These are phyloP conservation scores for Nansenia antarctica DNA, from an alignment of 2,113 vertebrate species.

Conservation along the genomic window DNA sequence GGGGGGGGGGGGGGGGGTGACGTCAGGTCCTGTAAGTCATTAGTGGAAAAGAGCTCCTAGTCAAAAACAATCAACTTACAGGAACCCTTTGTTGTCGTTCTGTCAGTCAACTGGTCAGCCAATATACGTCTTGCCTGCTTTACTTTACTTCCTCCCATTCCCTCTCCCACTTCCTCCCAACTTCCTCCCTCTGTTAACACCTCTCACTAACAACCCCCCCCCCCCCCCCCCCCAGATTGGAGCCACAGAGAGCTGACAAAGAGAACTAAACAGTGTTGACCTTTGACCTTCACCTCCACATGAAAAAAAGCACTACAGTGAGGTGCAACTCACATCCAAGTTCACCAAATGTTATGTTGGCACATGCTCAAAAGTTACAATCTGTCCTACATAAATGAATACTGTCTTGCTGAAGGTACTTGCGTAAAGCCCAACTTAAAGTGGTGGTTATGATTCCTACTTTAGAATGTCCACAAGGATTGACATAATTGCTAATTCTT, in stretches of 20 bases:
- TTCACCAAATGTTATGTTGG: neutral
- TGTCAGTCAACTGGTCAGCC: no score
- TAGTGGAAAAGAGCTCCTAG: no score
- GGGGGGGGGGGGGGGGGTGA: conserved; percentile 31
- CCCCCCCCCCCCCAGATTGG: conserved; percentile 7
- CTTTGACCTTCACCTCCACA: conserved; percentile 23
- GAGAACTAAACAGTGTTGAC: conserved; percentile 18
- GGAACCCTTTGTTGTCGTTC: no score
- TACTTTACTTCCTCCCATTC: conserved; percentile 12
- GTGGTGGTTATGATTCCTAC: no score
- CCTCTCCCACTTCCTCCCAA: conserved; percentile 13
- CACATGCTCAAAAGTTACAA: neutral
- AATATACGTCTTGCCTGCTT: conserved; percentile 53
- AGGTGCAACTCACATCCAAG: conserved; percentile 10
- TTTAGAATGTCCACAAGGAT: neutral
- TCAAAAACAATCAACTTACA: no score
- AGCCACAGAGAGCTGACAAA: neutral
- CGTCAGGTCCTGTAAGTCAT: no score
- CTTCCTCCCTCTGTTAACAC: conserved; percentile 44
- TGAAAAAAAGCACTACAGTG: conserved; percentile 9
- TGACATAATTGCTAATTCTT: neutral
- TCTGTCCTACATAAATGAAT: neutral
- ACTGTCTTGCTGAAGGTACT: neutral
- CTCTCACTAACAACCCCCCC: conserved; percentile 47
- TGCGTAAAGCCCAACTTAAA: neutral